A percentile compares a stretch with the other conserved stretches of the same genome.
Conservation (phyloP, 2,113 vertebrate species). For the Phylloscopus trochiloides region DNA sequence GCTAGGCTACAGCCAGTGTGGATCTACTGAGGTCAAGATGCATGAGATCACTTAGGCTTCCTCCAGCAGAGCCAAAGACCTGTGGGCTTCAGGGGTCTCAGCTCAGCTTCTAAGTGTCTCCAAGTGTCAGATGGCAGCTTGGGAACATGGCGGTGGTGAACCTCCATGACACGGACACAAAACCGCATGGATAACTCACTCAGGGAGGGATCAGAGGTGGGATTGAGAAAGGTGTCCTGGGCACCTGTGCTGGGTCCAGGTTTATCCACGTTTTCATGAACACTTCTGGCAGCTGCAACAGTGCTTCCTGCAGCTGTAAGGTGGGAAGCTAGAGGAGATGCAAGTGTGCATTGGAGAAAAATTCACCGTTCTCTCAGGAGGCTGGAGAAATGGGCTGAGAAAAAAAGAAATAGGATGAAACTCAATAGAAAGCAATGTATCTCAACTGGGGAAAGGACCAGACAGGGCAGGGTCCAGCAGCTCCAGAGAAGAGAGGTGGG, state of each 20-base stretch:
- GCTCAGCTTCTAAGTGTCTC: background rate
- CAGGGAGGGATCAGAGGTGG: background rate
- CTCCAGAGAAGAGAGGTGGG: background rate
- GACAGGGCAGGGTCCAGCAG: background rate
- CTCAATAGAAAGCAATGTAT: background rate
- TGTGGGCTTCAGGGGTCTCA: background rate
- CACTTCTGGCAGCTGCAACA: background rate
- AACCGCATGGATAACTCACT: background rate
- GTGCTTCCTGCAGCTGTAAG: background rate
- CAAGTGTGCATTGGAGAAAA: background rate
- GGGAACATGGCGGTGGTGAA: background rate
- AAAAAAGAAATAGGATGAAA: constrained; percentile 19
- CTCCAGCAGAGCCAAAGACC: background rate
- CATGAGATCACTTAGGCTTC: background rate
- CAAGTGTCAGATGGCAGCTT: background rate
- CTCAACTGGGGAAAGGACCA: background rate
- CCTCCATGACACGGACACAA: background rate
- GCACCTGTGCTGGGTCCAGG: background rate
- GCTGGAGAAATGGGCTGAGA: constrained; percentile 16
- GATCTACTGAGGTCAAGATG: background rate
- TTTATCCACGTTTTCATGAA: background rate
- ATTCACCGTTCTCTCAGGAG: background rate
- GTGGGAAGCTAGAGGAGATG: background rate
- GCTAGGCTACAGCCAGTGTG: background rate
- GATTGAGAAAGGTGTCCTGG: background rate